Evolutionary conservation across 2,888 invertebrate species (phyloP).

Genomic region (Clitarchus hookeri): DNA sequence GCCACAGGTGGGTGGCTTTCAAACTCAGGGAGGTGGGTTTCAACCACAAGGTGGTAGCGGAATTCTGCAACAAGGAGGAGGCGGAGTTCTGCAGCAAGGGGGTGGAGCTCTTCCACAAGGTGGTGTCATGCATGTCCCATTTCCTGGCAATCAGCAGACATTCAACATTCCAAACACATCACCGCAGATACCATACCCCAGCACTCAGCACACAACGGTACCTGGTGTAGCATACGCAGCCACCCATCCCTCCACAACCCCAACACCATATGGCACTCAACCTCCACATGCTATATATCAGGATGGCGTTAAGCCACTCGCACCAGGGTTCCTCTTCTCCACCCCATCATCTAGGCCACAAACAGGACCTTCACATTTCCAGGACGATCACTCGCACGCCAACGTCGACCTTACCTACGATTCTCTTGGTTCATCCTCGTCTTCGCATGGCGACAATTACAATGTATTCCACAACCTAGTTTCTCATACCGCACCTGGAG

Average conservation of each 20-base stretch:
- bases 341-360: background rate
- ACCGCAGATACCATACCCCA: background rate
- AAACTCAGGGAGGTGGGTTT: background rate
- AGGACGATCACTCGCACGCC: background rate
- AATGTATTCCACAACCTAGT: background rate
- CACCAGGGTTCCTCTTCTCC: constrained; percentile 21
- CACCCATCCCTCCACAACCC: background rate
- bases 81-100: background rate
- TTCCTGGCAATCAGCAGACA: background rate
- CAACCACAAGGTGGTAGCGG: background rate
- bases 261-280: constrained; percentile 10
- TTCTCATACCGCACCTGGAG: background rate
- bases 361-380: background rate
- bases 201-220: background rate
- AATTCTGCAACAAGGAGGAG: background rate
- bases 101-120: background rate
- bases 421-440: constrained; percentile 17
- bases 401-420: constrained; percentile 32
- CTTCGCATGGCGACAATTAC: background rate
- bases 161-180: background rate
- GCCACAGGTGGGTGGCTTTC: background rate
- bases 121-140: background rate
- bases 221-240: constrained; percentile 2
- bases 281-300: constrained; percentile 10
- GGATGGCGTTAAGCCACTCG: constrained; percentile 2